Percentiles rank a stretch among this genome's conserved stretches.
These are phyloP conservation scores for Pyrgilauda ruficollis DNA, from an alignment of 2,113 vertebrate genomes.

Conservation along the genomic window DNA sequence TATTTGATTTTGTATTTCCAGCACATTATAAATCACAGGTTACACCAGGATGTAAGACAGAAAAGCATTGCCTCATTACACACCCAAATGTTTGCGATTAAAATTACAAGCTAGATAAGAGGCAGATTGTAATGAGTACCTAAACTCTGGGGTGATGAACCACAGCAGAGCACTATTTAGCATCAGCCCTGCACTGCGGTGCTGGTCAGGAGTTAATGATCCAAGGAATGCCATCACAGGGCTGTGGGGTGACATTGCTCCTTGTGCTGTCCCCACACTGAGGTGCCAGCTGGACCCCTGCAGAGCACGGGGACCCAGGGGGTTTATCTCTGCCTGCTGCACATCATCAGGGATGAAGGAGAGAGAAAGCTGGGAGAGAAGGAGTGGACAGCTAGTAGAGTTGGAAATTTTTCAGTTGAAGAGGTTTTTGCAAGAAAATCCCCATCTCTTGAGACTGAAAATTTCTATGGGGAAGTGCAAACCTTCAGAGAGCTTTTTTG, in stretches of 20 bases:
- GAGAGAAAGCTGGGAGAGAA: not conserved
- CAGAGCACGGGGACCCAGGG: not conserved
- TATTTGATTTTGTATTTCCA: not conserved
- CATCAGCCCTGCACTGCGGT: not conserved
- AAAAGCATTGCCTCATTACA: conserved; percentile 38
- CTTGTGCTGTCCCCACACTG: not conserved
- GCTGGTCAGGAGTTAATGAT: not conserved
- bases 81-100: conserved; percentile 47
- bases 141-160: conserved; percentile 4
- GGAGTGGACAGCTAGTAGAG: not conserved
- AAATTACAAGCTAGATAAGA: conserved; percentile 46
- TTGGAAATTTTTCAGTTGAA: not conserved
- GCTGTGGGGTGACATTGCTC: not conserved
- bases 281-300: not conserved
- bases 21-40: not conserved
- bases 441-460: not conserved
- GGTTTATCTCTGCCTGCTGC: not conserved
- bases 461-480: not conserved
- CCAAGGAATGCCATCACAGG: not conserved
- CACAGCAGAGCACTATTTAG: not conserved
- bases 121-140: conserved; percentile 21
- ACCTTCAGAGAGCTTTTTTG: not conserved
- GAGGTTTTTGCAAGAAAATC: not conserved
- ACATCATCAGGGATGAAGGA: not conserved
- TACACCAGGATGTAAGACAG: not conserved